Percentiles rank a stretch among this genome's conserved stretches.
Conservation (phyloP, 2,113 vertebrate species). For the Emberiza fucata region DNA sequence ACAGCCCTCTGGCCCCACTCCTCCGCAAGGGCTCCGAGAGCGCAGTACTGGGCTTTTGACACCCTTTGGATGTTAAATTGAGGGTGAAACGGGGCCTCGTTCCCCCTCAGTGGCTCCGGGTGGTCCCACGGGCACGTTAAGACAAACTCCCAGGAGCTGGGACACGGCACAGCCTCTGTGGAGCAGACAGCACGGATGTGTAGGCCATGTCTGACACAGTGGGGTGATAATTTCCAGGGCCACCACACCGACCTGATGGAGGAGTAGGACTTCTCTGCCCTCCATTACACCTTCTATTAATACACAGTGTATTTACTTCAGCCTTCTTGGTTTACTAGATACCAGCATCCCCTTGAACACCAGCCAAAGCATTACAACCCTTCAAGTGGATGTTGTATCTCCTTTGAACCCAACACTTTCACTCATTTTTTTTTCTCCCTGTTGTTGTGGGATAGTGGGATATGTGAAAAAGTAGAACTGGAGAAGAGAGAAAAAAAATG, state of each 20-base stretch:
- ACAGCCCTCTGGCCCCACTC: not conserved
- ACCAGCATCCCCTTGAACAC: not conserved
- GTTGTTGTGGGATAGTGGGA: fast-evolving
- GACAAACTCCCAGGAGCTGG: not conserved
- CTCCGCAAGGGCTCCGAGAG: fast-evolving
- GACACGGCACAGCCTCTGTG: fast-evolving
- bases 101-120: fast-evolving
- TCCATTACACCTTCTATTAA: not conserved
- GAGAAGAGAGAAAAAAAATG: not conserved
- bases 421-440: not conserved
- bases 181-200: fast-evolving
- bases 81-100: not conserved
- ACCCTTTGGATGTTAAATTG: not conserved
- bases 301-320: not conserved
- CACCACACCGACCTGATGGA: fast-evolving
- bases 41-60: fast-evolving
- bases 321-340: not conserved
- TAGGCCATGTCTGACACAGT: fast-evolving
- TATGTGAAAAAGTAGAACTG: not conserved
- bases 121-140: not conserved
- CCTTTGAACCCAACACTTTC: not conserved
- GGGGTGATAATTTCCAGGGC: not conserved
- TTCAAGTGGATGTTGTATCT: not conserved
- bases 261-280: not conserved
- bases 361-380: not conserved